Base-by-base conservation (phyloP, 2,888 invertebrate species). In the Halictus quadricinctus region DNA sequence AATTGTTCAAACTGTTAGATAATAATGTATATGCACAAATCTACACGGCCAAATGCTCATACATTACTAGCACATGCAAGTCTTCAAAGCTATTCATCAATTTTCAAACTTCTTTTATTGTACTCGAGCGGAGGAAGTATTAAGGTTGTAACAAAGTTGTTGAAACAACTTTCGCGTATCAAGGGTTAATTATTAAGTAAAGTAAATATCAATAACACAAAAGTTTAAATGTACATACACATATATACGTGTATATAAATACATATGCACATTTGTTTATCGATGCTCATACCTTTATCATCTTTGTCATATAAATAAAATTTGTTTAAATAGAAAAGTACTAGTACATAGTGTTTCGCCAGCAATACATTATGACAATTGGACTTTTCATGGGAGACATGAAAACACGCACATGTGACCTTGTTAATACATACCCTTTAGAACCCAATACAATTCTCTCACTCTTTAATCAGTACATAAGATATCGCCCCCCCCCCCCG, bases 51-150 rank as follows among this genome's bases (percentile, higher is more conserved):
- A 72, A 58, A 69, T 72, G 43, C 36, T 69, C 21, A n/a, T 48
- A 41, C 41, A 72, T 79, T 80, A 66, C 12, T 41, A 46, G 66
- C 60, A 60, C 60, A 60, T 70, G 64, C 64, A 72, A 76, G n/a
- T 82, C 70, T 76, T 73, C 76, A 58, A 43, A 76, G 15, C 66
- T 74, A 72, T 73, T 58, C 18, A 72, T 78, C 50, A 70, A 80
- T 18, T 76, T 76, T 66, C 46, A 73, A 88, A 83, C n/a, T 25
- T 46, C 50, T 79, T 74, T 54, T 74, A 72, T 79, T 69, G 50
- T 83, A 84, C 66, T 72, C 66, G 64, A 80, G 70, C 81, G 75
- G 72, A 83, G 76, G 84, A 89, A 90, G 85, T 85, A 86, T 83
- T 79, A 84, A 73, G 43, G 60, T 83, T 79, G 88, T 48, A 29